phyloP scores from a whole-genome alignment of 2,888 invertebrate genomes.

The Lordiphosa fenestrarum region DNA sequence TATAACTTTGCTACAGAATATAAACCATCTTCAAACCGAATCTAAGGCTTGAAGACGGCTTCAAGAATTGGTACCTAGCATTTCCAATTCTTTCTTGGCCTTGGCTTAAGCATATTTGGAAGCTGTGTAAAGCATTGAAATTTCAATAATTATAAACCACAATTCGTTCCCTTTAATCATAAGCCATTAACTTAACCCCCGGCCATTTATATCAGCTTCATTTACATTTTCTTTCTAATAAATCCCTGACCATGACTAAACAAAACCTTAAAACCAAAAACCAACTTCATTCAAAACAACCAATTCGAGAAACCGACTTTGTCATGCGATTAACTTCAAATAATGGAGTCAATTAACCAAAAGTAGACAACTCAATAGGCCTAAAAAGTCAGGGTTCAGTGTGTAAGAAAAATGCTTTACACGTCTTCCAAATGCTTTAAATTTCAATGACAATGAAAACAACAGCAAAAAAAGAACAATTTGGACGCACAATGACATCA shows the following conservation, averaged over 20 bases:
- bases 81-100: too few relatives aligned
- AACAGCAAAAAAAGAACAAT: conserved; percentile 45
- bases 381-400: conserved; percentile 34
- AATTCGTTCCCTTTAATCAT: too few relatives aligned
- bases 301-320: conserved; percentile 36
- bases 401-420: conserved; percentile 7
- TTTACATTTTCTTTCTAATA: conserved; percentile 21
- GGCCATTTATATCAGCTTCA: background rate
- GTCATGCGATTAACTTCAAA: conserved; percentile 64
- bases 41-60: too few relatives aligned
- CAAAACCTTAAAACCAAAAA: conserved; percentile 17
- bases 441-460: conserved; percentile 15
- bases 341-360: conserved; percentile 69
- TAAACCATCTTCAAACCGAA: too few relatives aligned
- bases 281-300: background rate
- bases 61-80: too few relatives aligned
- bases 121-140: too few relatives aligned
- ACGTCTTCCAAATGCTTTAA: conserved; percentile 5
- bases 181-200: too few relatives aligned
- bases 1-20: too few relatives aligned
- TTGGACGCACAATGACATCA: conserved; percentile 65
- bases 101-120: too few relatives aligned
- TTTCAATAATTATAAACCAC: too few relatives aligned
- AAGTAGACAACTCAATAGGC: conserved; percentile 69
- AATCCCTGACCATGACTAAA: conserved; percentile 34